These are phyloP conservation scores for Hippocampus guttulatus DNA, from an alignment of 2,113 vertebrate genomes.

Conservation along the genomic window DNA sequence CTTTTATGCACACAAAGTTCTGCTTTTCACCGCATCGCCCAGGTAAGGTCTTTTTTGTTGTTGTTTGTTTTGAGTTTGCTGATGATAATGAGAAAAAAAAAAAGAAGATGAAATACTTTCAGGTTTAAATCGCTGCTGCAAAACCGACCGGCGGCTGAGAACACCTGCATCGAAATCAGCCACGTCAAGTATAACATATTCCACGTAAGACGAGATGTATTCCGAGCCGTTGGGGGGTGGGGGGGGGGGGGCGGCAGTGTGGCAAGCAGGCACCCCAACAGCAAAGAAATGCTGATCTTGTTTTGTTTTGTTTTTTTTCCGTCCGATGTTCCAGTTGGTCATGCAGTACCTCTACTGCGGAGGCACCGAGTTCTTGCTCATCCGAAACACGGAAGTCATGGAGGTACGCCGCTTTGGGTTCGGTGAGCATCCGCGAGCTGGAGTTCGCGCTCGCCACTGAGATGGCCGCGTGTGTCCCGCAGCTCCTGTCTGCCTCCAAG, in stretches of 20 bases:
- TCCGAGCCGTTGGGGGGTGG: background rate
- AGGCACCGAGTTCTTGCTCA: slow-evolving; percentile 71
- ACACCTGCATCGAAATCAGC: slow-evolving; percentile 92
- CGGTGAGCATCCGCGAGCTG: no score
- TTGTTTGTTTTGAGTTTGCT: background rate
- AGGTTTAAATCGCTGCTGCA: slow-evolving; percentile 96
- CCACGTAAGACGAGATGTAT: slow-evolving; percentile 46
- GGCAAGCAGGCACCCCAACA: background rate
- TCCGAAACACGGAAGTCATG: slow-evolving; percentile 77
- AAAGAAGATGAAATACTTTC: background rate
- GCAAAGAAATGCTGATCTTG: background rate
- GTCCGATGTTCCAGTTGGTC: slow-evolving; percentile 67
- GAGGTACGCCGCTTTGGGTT: slow-evolving; percentile 59
- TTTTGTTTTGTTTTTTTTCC: background rate
- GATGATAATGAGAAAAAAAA: background rate
- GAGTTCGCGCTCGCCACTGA: slow-evolving; percentile 7
- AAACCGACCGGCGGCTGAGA: slow-evolving; percentile 88
- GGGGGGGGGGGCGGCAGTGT: background rate
- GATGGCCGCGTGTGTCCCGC: slow-evolving; percentile 27
- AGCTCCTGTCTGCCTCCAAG: slow-evolving; percentile 78
- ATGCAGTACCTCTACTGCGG: slow-evolving; percentile 79
- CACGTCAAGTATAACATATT: slow-evolving; percentile 76
- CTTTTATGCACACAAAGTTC: slow-evolving; percentile 77
- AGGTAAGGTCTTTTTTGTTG: slow-evolving; percentile 47
- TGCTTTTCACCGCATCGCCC: slow-evolving; percentile 74